Evolutionary conservation across 2,888 invertebrate genomes (phyloP).

Genomic region (Tachina grossa): DNA sequence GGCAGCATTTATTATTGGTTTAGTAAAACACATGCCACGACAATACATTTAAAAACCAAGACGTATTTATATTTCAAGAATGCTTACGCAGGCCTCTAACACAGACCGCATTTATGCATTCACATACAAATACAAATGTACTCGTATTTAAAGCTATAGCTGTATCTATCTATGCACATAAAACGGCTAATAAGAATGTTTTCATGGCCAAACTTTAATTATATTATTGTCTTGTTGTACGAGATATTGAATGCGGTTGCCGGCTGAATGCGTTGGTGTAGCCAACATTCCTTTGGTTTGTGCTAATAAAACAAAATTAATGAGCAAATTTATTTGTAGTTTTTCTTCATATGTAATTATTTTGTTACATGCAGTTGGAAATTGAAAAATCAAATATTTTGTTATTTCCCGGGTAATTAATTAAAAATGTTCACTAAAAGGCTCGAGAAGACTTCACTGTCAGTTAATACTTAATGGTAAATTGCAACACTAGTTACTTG

Average conservation of each 20-base stretch:
- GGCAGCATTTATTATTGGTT: no score
- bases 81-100: no score
- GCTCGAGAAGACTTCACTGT: no score
- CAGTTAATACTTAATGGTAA: no score
- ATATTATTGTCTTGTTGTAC: constrained; percentile 38
- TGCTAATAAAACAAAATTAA: constrained; percentile 46
- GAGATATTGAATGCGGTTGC: constrained; percentile 41
- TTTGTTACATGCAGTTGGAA: constrained; percentile 11
- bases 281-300: constrained; percentile 61
- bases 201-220: constrained; percentile 39
- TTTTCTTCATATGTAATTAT: background rate
- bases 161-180: background rate
- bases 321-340: constrained; percentile 16
- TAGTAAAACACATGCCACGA: no score
- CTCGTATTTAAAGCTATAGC: background rate
- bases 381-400: background rate
- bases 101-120: constrained; percentile 34
- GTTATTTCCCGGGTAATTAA: background rate
- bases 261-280: constrained; percentile 78
- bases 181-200: constrained; percentile 31
- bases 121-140: background rate
- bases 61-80: no score
- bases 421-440: no score
- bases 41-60: no score
- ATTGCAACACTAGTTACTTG: no score